These are phyloP conservation scores for Yponomeuta plumbellus DNA, from an alignment of 2,888 invertebrate genomes.

Conservation along the genomic window DNA sequence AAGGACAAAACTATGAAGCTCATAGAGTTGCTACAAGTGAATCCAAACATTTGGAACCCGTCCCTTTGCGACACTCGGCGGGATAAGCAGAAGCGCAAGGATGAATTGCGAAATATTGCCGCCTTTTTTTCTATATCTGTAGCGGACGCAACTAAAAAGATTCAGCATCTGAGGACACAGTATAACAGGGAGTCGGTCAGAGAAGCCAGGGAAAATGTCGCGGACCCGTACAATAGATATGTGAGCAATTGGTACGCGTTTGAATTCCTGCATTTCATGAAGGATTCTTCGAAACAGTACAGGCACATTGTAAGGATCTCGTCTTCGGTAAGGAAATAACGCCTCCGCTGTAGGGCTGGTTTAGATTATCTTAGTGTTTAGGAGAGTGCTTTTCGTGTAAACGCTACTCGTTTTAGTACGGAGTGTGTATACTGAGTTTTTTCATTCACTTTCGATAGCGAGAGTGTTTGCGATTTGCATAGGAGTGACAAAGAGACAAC, in stretches of 20 bases:
- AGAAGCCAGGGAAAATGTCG: slow-evolving; percentile 65
- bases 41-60: slow-evolving; percentile 62
- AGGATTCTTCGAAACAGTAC: slow-evolving; percentile 71
- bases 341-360: too few relatives aligned
- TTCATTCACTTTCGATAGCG: too few relatives aligned
- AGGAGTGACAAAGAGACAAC: too few relatives aligned
- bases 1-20: slow-evolving; percentile 67
- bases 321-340: slow-evolving; percentile 41
- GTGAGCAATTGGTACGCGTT: slow-evolving; percentile 75
- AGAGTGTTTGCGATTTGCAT: too few relatives aligned
- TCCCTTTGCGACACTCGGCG: slow-evolving; percentile 58
- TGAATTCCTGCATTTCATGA: slow-evolving; percentile 76
- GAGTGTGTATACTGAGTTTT: too few relatives aligned
- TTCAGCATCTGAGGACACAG: slow-evolving; percentile 78
- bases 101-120: slow-evolving; percentile 58
- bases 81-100: slow-evolving; percentile 65
- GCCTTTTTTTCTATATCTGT: slow-evolving; percentile 52
- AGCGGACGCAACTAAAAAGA: slow-evolving; percentile 75
- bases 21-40: slow-evolving; percentile 62
- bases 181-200: slow-evolving; percentile 77
- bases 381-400: too few relatives aligned
- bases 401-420: too few relatives aligned
- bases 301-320: slow-evolving; percentile 36
- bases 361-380: too few relatives aligned
- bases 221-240: slow-evolving; percentile 73